Evolutionary conservation across 2,113 vertebrate species (phyloP).

Genomic region (Serinus canaria): DNA sequence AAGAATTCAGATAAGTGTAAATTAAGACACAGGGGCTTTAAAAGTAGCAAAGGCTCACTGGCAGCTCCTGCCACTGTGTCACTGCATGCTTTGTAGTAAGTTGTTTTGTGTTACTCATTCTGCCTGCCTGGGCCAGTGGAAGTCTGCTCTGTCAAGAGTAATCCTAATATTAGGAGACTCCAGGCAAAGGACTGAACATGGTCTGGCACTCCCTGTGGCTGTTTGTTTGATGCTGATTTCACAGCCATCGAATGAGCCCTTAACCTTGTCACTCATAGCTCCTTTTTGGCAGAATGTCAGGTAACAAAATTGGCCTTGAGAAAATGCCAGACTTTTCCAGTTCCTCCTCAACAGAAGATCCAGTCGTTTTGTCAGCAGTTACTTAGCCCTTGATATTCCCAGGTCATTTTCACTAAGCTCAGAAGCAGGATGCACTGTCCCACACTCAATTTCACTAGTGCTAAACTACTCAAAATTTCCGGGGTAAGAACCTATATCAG

Average conservation of each 20-base stretch:
- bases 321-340: conserved; percentile 51
- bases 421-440: not conserved
- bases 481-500: not conserved
- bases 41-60: not conserved
- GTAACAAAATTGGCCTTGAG: conserved; percentile 40
- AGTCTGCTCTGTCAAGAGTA: conserved; percentile 39
- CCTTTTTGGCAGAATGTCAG: conserved; percentile 54
- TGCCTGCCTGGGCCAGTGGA: not conserved
- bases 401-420: not conserved
- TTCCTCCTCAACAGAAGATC: not conserved
- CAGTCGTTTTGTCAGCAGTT: conserved; percentile 19
- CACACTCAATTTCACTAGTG: not conserved
- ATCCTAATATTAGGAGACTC: conserved; percentile 34
- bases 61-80: not conserved
- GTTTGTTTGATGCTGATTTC: conserved; percentile 56
- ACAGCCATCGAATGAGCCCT: conserved; percentile 28
- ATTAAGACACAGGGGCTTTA: not conserved
- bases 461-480: not conserved
- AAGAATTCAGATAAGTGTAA: not conserved
- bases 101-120: not conserved
- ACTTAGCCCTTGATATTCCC: not conserved
- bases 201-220: conserved; percentile 35
- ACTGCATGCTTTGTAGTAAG: not conserved
- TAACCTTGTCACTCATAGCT: not conserved
- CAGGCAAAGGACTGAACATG: not conserved